These are phyloP conservation scores for Thecophora atra DNA, from an alignment of 2,888 invertebrate genomes.

Conservation along the genomic window DNA sequence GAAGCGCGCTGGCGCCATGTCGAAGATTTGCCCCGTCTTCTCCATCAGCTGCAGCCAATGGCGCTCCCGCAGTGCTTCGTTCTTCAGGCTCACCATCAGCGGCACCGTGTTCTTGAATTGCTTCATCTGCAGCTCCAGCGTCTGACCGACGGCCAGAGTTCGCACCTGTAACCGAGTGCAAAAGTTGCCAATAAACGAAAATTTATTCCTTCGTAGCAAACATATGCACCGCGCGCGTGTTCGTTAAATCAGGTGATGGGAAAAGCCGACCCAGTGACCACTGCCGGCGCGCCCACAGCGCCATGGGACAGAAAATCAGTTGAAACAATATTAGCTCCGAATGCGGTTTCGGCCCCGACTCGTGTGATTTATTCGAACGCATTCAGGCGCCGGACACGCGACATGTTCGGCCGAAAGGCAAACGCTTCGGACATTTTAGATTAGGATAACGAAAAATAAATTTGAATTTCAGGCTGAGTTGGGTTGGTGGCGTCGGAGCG, in stretches of 20 bases:
- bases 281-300: neutral
- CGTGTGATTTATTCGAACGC: conserved; percentile 37
- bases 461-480: conserved; percentile 9
- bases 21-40: conserved; percentile 83
- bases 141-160: conserved; percentile 71
- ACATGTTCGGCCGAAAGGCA: conserved; percentile 37
- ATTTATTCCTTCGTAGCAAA: neutral
- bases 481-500: neutral
- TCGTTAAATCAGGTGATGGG: conserved; percentile 13
- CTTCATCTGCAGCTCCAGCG: conserved; percentile 84
- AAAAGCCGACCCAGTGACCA: too few relatives aligned
- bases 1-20: conserved; percentile 89
- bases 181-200: neutral
- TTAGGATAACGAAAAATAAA: conserved; percentile 33
- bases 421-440: conserved; percentile 22
- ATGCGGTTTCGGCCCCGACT: conserved; percentile 28
- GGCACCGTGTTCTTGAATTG: conserved; percentile 89
- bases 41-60: conserved; percentile 92
- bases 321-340: conserved; percentile 55
- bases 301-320: conserved; percentile 50
- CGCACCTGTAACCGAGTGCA: conserved; percentile 58
- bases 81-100: conserved; percentile 88
- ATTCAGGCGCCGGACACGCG: conserved; percentile 41
- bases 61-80: conserved; percentile 87
- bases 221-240: neutral